Evolutionary conservation across 2,888 invertebrate species (phyloP).

Genomic region (Chalcosyrphus nemorum): DNA sequence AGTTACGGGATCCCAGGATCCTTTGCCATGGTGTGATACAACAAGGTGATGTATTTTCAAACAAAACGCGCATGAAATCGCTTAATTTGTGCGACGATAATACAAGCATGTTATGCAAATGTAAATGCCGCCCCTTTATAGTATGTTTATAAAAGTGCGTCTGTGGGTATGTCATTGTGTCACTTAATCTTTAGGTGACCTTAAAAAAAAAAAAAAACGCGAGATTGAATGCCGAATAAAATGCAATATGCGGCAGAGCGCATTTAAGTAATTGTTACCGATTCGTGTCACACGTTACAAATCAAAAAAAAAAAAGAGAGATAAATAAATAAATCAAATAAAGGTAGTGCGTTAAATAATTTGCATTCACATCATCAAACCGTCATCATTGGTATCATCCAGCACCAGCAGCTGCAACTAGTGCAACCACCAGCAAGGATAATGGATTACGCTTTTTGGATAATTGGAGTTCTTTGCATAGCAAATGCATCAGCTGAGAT

Average conservation of each 20-base stretch:
- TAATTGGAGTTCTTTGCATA: constrained; percentile 77
- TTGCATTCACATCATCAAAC: constrained; percentile 30
- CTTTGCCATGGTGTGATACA: constrained; percentile 3
- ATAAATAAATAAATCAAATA: background rate
- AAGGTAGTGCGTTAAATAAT: background rate
- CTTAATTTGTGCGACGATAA: constrained; percentile 53
- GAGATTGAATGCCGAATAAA: constrained; percentile 30
- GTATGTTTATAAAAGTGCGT: constrained; percentile 12
- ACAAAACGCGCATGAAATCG: constrained; percentile 44
- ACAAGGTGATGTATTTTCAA: constrained; percentile 17
- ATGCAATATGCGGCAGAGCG: constrained; percentile 40
- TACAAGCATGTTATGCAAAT: constrained; percentile 52
- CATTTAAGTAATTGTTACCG: constrained; percentile 53
- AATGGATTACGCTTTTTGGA: constrained; percentile 79
- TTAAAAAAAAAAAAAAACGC: constrained; percentile 47
- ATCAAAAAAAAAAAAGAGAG: background rate
- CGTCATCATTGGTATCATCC: constrained; percentile 8
- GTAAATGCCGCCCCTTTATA: background rate
- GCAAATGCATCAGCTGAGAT: constrained; percentile 77
- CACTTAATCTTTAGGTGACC: constrained; percentile 53
- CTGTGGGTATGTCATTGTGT: constrained; percentile 41
- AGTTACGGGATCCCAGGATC: constrained; percentile 34
- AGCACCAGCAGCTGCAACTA: constrained; percentile 25
- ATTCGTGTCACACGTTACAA: constrained; percentile 41
- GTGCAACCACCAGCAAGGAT: constrained; percentile 74